A percentile compares a stretch with the other conserved stretches of the same genome.
These are phyloP conservation scores for Pemphredon lugubris DNA, from an alignment of 2,888 invertebrate species.

Conservation along the genomic window DNA sequence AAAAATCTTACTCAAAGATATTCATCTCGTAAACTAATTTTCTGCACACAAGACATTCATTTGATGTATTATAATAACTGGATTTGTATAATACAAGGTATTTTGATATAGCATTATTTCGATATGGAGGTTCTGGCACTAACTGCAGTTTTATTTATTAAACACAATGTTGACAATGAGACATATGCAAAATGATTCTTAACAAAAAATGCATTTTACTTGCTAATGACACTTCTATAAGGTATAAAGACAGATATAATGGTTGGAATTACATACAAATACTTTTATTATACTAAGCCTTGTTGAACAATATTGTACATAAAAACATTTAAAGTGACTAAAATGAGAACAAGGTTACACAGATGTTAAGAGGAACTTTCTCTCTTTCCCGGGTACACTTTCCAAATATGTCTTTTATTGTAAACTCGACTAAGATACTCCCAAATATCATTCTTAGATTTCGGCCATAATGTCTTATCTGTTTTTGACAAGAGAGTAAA, in stretches of 20 bases:
- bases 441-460: constrained; percentile 44
- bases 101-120: background rate
- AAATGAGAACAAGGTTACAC: background rate
- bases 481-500: constrained; percentile 56
- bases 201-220: background rate
- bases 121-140: background rate
- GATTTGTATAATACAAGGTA: background rate
- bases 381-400: constrained; percentile 46
- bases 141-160: background rate
- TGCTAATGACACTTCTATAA: background rate
- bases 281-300: background rate
- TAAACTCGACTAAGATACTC: constrained; percentile 42
- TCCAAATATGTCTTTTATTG: constrained; percentile 33
- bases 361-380: constrained; percentile 13
- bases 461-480: constrained; percentile 62
- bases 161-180: background rate
- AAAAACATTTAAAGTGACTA: constrained; percentile 13
- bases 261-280: background rate
- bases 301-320: constrained; percentile 17
- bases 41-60: background rate
- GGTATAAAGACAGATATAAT: background rate
- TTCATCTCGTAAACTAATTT: constrained; percentile 1
- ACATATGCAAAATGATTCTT: constrained; percentile 9
- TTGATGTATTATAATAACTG: constrained; percentile 2
- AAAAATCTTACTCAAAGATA: constrained; percentile 2